Base-by-base conservation (phyloP, 2,797 vertebrate genomes). In the Enteromius mattozi region DNA sequence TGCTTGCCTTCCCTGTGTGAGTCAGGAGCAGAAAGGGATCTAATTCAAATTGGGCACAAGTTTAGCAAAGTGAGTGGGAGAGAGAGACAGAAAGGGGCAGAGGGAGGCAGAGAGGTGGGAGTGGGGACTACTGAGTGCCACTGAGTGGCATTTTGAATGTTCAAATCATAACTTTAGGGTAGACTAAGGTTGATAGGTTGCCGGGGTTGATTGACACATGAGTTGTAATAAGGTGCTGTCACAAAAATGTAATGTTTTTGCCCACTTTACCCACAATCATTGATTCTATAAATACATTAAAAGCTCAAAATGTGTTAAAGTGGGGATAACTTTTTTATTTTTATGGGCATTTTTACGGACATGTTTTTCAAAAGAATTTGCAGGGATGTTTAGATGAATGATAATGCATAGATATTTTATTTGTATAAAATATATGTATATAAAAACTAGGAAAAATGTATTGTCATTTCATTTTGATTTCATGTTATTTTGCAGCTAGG, bases 1-100 rank as follows among this genome's bases (percentile, higher is more conserved):
- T 85, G 91, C 90, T 90, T 91, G 92, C 92, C 89, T 92, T 88
- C 92, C 69, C 63, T 91, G 92, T 89, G 90, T 91, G 92, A 89
- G 89, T 89, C 89, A 83, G 91, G 92, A 92, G 92, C 92, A 94
- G 93, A 95, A 95, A 95, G 94, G 94, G 93, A 93, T 93, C 93
- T 93, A 94, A 92, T 94, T 93, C 93, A 93, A 92, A 92, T 86
- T 85, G 89, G 79, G 87, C 86, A 87, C 91, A 91, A 92, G 92
- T 94, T 94, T 92, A 93, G 91, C 89, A 84, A 82, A 81, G 86
- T 81, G 65, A 85, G 75, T 68, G 59, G 10, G 66, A 59, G 47
- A 74, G 81, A 83, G 77, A 78, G 82, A 72, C 49, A 69, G 37
- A 77, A 84, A 80, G 45, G 80, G 51, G 33, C 33, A 86, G 76